A percentile compares a stretch with the other conserved stretches of the same genome.
Evolutionary conservation across 2,113 vertebrate genomes (phyloP).

Genomic region (Charina bottae): DNA sequence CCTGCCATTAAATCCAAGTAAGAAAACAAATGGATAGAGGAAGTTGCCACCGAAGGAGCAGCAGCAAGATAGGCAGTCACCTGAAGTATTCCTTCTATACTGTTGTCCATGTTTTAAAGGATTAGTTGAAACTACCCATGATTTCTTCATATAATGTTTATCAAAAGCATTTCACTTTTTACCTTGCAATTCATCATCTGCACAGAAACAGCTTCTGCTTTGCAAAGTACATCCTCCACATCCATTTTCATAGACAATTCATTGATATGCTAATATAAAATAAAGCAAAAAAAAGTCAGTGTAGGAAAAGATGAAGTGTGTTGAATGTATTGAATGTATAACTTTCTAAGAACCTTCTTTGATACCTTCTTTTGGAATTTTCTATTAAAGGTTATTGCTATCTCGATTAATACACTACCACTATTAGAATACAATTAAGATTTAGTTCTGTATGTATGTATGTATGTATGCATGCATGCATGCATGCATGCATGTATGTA

Average conservation of each 20-base stretch:
- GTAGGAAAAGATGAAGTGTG: background rate
- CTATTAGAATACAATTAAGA: background rate
- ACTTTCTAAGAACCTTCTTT: background rate
- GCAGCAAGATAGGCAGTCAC: background rate
- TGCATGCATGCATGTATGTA: background rate
- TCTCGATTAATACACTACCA: background rate
- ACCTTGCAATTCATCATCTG: constrained; percentile 95
- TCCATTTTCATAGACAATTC: constrained; percentile 97
- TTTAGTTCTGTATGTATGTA: background rate
- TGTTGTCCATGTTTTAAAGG: background rate
- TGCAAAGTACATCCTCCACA: constrained; percentile 89
- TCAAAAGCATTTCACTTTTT: constrained; percentile 43
- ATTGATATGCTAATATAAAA: constrained; percentile 89
- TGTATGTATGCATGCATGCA: background rate
- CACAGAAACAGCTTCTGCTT: constrained; percentile 89
- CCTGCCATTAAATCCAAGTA: background rate
- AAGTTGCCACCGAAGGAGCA: background rate
- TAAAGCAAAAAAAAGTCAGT: constrained; percentile 51
- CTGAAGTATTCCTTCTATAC: background rate
- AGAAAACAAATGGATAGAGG: background rate
- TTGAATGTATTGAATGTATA: background rate
- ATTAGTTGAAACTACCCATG: background rate
- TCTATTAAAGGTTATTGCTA: background rate
- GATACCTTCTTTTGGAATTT: background rate
- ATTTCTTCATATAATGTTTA: constrained; percentile 21